Percentiles rank a stretch among this genome's conserved stretches.
Evolutionary conservation across 2,797 vertebrate species (phyloP).

Genomic region (Enteromius trimaculatus): DNA sequence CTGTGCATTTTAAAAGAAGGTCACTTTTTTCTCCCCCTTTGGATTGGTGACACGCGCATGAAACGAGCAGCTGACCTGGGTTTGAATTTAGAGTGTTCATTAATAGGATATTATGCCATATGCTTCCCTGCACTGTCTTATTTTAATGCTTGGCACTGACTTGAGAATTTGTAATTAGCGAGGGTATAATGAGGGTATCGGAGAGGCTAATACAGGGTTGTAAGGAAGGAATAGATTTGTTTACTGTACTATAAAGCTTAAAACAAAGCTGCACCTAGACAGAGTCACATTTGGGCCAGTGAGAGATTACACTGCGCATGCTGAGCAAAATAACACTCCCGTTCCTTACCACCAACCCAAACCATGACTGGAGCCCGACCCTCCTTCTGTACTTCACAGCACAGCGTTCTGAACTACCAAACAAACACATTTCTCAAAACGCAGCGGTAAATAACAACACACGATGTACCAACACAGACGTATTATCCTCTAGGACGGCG

Average conservation of each 20-base stretch:
- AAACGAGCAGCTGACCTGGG: constrained; percentile 97
- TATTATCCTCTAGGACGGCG: constrained; percentile 62
- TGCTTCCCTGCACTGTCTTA: constrained; percentile 94
- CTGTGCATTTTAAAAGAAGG: constrained; percentile 86
- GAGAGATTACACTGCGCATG: constrained; percentile 19
- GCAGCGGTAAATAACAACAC: constrained; percentile 59
- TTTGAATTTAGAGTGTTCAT: constrained; percentile 99
- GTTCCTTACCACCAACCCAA: constrained; percentile 45
- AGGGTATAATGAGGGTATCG: constrained; percentile 97
- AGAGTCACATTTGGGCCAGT: constrained; percentile 46
- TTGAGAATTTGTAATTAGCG: constrained; percentile 99
- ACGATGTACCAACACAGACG: constrained; percentile 62
- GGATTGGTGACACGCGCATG: constrained; percentile 90
- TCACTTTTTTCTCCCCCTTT: constrained; percentile 79
- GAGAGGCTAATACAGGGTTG: constrained; percentile 89
- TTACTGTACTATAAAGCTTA: constrained; percentile 72
- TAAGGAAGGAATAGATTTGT: constrained; percentile 80
- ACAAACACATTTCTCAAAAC: constrained; percentile 68
- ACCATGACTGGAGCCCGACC: constrained; percentile 70
- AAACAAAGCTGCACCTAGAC: constrained; percentile 59
- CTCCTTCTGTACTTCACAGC: constrained; percentile 71
- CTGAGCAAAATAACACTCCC: constrained; percentile 16
- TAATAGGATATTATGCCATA: constrained; percentile 99
- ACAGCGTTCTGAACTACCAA: constrained; percentile 70
- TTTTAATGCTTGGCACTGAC: constrained; percentile 94